Conservation (phyloP, 2,888 invertebrate genomes). For the Eurois occulta region DNA sequence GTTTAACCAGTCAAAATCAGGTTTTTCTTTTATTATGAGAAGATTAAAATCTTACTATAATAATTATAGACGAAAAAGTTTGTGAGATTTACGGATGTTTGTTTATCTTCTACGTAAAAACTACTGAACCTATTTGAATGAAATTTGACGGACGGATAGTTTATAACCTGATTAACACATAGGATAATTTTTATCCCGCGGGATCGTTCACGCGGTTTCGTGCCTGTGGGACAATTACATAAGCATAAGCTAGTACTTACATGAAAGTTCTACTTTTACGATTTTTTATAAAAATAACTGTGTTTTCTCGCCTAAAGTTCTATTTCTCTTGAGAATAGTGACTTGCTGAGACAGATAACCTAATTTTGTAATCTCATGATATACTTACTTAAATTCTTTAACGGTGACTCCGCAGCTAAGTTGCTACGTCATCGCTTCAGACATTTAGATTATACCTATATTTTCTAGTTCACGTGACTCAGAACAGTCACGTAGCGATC, state of each 20-base stretch:
- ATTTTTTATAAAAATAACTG: background rate
- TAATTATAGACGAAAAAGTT: background rate
- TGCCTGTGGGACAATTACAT: background rate
- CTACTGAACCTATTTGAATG: background rate
- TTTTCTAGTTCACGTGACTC: slow-evolving; percentile 66
- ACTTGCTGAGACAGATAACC: slow-evolving; percentile 43
- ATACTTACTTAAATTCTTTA: slow-evolving; percentile 54
- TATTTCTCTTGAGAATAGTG: slow-evolving; percentile 18
- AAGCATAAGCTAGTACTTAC: background rate
- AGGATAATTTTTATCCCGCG: background rate
- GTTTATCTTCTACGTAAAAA: background rate
- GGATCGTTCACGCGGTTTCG: background rate
- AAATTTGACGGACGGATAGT: background rate
- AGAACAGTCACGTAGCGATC: background rate
- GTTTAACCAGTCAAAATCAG: background rate
- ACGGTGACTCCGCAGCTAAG: slow-evolving; percentile 65
- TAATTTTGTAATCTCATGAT: slow-evolving; percentile 57
- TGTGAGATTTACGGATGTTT: background rate
- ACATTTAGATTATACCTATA: slow-evolving; percentile 59
- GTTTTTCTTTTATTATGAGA: background rate
- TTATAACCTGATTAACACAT: background rate
- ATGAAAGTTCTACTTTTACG: background rate
- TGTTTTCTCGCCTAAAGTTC: slow-evolving; percentile 4
- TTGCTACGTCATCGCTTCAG: slow-evolving; percentile 68
- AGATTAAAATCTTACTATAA: background rate